Base-by-base conservation (phyloP, 2,888 invertebrate genomes). In the Nebria brevicollis region DNA sequence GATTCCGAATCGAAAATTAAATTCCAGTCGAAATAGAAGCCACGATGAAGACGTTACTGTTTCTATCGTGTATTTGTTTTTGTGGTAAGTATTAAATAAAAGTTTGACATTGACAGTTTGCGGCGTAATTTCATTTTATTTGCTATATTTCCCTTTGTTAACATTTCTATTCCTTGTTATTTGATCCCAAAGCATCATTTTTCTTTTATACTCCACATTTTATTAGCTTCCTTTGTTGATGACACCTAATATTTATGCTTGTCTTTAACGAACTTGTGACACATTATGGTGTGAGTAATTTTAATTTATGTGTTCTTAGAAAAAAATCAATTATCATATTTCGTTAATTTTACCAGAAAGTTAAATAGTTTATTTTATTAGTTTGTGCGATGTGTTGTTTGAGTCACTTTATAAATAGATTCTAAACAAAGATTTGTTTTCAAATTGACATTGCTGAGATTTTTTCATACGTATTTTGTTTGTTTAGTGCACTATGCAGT, bases 1-100 rank as follows among this genome's bases (percentile, higher is more conserved):
- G 54, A 2, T 54, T 81, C 72, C 72, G 68, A 34, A 72, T 11
- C 41, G 76, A 77, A 66, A 72, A 72, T 42, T 77, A 77, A 76
- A 81, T 77, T 77, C 43, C 77, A 81, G 81, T 81, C 72, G 34
- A 43, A 72, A 20, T 73, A 77, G 3, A 65, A 70, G 41, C 5
- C 75, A 75, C 75, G 70, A 80, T 80, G 80, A 80, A 80, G 80
- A 65, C 54, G 70, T 75, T 80, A 20, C 15, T 80, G 66, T 75
- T 72, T 72, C 15, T 80, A 8, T 75, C 75, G 65, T 80, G 80
- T 72, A 72, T 80, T 54, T 75, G 74, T 41, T 54, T 80, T 26
- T 80, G 66, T 72, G 80, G 80, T 80, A 80, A 80, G 80, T 72
- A 68, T 15, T 64, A 13, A n/a, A 20, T 25, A 7, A 65, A 8